Conservation (phyloP, 2,888 invertebrate genomes). For the Caenorhabditis afra region DNA sequence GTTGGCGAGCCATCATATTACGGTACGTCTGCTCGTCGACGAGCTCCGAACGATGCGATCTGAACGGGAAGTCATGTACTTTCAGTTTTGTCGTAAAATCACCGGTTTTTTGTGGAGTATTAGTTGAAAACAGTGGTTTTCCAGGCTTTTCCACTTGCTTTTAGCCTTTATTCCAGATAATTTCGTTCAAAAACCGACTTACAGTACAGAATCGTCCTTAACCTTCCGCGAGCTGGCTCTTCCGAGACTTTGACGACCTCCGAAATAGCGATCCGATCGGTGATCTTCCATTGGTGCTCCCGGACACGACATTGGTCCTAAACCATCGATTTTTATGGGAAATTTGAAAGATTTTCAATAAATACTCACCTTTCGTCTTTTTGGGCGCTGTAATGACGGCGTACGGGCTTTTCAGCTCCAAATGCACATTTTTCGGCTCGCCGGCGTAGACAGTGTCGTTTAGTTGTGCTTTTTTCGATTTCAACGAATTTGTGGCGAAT, state of each 20-base stretch:
- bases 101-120: too few relatives aligned
- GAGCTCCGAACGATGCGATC: constrained; percentile 37
- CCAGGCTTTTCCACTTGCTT: too few relatives aligned
- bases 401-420: constrained; percentile 64
- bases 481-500: constrained; percentile 48
- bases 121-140: too few relatives aligned
- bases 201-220: constrained; percentile 48
- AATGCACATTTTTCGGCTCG: constrained; percentile 46
- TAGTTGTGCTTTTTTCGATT: constrained; percentile 36
- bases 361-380: constrained; percentile 57
- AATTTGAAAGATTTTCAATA: constrained; percentile 1
- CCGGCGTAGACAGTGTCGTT: constrained; percentile 42
- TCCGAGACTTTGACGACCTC: constrained; percentile 45
- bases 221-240: constrained; percentile 28
- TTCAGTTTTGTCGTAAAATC: too few relatives aligned
- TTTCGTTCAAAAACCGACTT: too few relatives aligned
- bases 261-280: background rate
- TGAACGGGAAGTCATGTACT: too few relatives aligned
- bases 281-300: constrained; percentile 62
- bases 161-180: too few relatives aligned
- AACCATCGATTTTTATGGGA: constrained; percentile 2
- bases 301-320: constrained; percentile 66
- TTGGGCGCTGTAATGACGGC: constrained; percentile 65
- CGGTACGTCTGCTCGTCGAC: constrained; percentile 40
- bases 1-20: constrained; percentile 45